Percentiles rank a stretch among this genome's conserved stretches.
Conservation (phyloP, 2,888 invertebrate genomes). For the Leucophenga montana region DNA sequence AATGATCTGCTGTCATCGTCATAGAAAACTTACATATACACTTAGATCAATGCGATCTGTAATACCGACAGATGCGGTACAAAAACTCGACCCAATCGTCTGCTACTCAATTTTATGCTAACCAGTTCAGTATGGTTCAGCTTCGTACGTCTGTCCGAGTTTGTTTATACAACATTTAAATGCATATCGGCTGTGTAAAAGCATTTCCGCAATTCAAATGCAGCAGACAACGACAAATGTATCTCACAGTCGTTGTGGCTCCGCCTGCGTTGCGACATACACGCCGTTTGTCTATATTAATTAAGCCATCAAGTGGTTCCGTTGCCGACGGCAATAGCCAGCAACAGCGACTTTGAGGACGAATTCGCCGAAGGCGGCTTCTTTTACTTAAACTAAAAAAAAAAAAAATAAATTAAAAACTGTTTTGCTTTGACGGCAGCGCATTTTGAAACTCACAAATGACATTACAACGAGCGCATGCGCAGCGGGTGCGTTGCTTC, state of each 20-base stretch:
- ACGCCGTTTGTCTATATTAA: constrained; percentile 61
- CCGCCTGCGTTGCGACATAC: constrained; percentile 30
- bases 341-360: constrained; percentile 22
- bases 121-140: background rate
- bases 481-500: constrained; percentile 42
- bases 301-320: constrained; percentile 54
- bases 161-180: constrained; percentile 22
- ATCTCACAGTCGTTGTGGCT: constrained; percentile 44
- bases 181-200: constrained; percentile 3
- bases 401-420: constrained; percentile 10
- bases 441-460: background rate
- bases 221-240: constrained; percentile 42
- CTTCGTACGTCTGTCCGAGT: background rate
- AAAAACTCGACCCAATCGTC: background rate
- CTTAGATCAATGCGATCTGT: background rate
- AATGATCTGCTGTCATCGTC: no score
- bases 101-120: background rate
- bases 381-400: constrained; percentile 1
- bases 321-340: constrained; percentile 43
- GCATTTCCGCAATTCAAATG: constrained; percentile 17
- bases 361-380: constrained; percentile 51
- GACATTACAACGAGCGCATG: background rate
- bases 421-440: constrained; percentile 27
- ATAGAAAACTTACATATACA: no score
- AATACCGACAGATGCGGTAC: no score